Evolutionary conservation across 2,797 vertebrate genomes (phyloP), one percentile per base, ranked within the genome.

Genomic region (Siniperca undulata): DNA sequence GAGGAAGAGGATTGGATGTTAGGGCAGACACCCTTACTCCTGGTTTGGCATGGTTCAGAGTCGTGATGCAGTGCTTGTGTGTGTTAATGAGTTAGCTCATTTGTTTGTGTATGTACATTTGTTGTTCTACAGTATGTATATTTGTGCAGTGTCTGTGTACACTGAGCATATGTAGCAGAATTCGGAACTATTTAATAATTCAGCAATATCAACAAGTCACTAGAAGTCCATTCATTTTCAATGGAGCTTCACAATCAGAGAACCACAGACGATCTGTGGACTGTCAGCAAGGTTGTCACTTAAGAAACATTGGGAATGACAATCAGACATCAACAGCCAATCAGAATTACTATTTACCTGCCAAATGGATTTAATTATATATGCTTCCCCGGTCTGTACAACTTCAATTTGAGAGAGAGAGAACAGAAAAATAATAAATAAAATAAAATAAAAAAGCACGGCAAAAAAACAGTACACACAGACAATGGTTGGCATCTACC

Each of bases 81-180:
- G 56, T 56, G 24, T 81, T 60, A 80, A 79, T 77, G 70, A 75
- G 48, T 69, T 60, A 60, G 19, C 19, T 17, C 14, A 6, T 78
- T 2, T 53, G 34, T 56, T 56, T 82, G 80, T 68, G 67, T 62
- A 1, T 75, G 48, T 36, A 55, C 14, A 58, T 60, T 60, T 55
- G 56, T 27, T 40, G 14, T 13, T 62, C 13, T n/a, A 22, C 50
- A 46, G 48, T 13, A 7, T 34, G 44, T 34, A 40, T 72, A 62
- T 82, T 38, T 80, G 42, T 53, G 48, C 60, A 67, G 46, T 10
- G 6, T 73, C 20, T 72, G 60, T 44, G 27, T 40, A 67, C 69
- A 71, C n/a, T 16, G 17, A 65, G 44, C 40, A 44, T 46, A 19
- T 71, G 66, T 42, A 38, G 59, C 36, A 55, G 4, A 56, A n/a